Percentiles rank a stretch among this genome's conserved stretches.
These are phyloP conservation scores for Pristionchus maxplancki DNA, from an alignment of 2,888 invertebrate species.

Conservation along the genomic window DNA sequence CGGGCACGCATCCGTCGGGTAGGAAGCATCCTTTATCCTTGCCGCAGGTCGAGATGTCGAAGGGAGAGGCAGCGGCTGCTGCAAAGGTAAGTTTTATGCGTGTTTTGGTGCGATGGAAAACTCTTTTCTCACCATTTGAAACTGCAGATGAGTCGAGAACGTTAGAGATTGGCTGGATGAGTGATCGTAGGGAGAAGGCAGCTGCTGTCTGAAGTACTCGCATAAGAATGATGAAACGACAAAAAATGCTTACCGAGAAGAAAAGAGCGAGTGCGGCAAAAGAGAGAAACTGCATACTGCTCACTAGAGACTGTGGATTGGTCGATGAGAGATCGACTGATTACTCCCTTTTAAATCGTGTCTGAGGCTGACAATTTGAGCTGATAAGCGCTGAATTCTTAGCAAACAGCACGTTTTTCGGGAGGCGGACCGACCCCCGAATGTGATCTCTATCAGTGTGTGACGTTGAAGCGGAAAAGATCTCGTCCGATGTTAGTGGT, in stretches of 20 bases:
- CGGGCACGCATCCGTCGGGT: not conserved
- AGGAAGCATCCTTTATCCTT: constrained; percentile 35
- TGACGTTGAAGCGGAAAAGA: not conserved
- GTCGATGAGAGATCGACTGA: not conserved
- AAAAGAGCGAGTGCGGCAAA: not conserved
- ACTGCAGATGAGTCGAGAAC: not conserved
- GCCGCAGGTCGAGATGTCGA: constrained; percentile 38
- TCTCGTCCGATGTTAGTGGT: not conserved
- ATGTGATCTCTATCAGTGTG: not conserved
- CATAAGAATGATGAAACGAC: too few species aligned
- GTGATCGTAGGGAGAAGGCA: not conserved
- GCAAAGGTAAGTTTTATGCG: not conserved
- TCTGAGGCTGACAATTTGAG: constrained; percentile 2
- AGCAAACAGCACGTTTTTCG: constrained; percentile 2
- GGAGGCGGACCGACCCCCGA: not conserved
- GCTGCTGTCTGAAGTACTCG: not conserved
- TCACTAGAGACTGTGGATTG: not conserved
- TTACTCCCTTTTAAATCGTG: not conserved
- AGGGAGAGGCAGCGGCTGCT: constrained; percentile 12
- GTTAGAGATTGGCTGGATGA: not conserved
- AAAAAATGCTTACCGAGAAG: not conserved
- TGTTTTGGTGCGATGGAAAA: not conserved
- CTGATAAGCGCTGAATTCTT: constrained; percentile 35
- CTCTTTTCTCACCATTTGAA: not conserved
- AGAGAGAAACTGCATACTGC: constrained; percentile 8